Conservation (phyloP, 2,113 vertebrate genomes). For the Oreochromis niloticus region DNA sequence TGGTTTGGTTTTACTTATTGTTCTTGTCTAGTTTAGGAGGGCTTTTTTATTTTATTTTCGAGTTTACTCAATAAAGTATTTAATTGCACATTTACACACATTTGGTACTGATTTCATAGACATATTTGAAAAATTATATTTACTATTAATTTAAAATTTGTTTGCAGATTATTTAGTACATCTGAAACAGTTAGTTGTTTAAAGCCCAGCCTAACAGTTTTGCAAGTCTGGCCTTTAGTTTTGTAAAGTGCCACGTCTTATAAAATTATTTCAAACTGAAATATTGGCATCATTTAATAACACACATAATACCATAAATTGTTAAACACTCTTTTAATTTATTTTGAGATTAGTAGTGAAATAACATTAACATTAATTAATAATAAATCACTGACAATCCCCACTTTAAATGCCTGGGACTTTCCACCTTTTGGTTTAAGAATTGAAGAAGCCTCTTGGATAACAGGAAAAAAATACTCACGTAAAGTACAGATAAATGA, state of each 20-base stretch:
- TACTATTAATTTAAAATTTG: neutral
- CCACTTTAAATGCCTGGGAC: neutral
- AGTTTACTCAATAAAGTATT: neutral
- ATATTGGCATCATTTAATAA: neutral
- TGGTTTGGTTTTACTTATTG: neutral
- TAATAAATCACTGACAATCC: neutral
- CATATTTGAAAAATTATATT: neutral
- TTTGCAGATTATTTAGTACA: neutral
- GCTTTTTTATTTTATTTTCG: neutral
- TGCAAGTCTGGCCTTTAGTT: neutral
- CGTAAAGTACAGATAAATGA: too few species aligned
- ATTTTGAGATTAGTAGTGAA: neutral
- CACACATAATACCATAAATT: neutral
- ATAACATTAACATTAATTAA: neutral
- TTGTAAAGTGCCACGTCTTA: neutral
- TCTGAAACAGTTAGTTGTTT: neutral
- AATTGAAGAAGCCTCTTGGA: too few species aligned
- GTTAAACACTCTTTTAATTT: neutral
- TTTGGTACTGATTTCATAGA: neutral
- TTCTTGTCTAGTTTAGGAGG: neutral
- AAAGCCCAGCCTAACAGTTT: neutral
- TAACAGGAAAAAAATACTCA: too few species aligned
- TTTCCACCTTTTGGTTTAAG: too few species aligned
- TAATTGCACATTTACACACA: neutral
- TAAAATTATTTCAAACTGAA: neutral